Conservation (phyloP, 2,113 vertebrate genomes). For the Damaliscus lunatus region DNA sequence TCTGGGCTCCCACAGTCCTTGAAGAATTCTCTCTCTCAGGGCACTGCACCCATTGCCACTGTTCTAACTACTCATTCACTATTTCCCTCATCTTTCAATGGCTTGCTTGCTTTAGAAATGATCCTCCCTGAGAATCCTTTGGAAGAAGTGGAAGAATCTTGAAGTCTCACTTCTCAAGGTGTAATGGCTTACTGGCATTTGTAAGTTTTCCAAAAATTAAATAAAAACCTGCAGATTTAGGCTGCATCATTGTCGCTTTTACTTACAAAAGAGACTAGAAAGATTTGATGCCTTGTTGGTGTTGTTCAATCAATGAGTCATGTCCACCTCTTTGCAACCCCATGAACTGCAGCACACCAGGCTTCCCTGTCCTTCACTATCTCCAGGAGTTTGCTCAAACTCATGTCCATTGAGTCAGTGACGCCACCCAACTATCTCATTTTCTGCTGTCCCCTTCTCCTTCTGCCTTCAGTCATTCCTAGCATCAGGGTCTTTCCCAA, state of each 20-base stretch:
- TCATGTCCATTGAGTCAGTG: not conserved
- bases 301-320: not conserved
- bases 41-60: fast-evolving
- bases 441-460: not conserved
- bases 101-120: not conserved
- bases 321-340: not conserved
- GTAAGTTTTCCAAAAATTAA: not conserved
- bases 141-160: not conserved
- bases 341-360: not conserved
- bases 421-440: not conserved
- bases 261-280: not conserved
- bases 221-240: not conserved
- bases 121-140: not conserved
- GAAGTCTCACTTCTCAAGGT: not conserved
- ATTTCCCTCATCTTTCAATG: not conserved
- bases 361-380: not conserved
- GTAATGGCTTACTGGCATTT: not conserved
- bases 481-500: not conserved
- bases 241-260: fast-evolving
- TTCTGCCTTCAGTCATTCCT: not conserved
- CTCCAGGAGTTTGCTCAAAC: not conserved
- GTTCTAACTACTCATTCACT: not conserved
- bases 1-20: too few relatives aligned
- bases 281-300: not conserved
- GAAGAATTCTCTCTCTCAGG: too few relatives aligned